Conservation (phyloP, 2,888 invertebrate genomes). For the Clitarchus hookeri region DNA sequence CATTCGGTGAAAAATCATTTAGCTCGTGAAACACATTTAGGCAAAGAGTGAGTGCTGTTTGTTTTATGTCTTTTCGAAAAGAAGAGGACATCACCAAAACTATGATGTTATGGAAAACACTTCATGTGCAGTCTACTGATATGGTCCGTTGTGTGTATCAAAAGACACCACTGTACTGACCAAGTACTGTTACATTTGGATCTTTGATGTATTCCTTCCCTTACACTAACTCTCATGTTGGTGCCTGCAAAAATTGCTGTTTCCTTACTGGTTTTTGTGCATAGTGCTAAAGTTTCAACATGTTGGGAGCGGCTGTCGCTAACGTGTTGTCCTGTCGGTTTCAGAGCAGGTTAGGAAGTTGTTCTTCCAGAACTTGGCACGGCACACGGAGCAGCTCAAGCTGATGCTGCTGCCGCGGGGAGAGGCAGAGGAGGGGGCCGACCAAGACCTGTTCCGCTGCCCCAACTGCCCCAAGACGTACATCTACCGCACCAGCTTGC, state of each 20-base stretch:
- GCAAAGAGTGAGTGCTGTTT: no score
- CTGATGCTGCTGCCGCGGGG: neutral
- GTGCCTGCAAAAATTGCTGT: neutral
- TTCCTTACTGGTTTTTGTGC: neutral
- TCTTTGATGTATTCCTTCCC: no score
- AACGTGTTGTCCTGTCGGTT: neutral
- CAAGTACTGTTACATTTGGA: no score
- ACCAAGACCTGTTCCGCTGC: conserved; percentile 29
- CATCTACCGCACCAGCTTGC: conserved; percentile 38
- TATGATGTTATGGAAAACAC: no score
- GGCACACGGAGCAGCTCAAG: neutral
- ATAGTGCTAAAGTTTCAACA: neutral
- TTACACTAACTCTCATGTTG: no score
- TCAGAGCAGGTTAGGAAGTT: neutral
- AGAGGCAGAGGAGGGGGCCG: neutral
- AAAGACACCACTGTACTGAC: no score
- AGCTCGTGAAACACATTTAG: no score
- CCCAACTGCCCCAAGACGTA: conserved; percentile 34
- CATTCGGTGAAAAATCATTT: no score
- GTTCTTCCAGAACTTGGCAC: neutral
- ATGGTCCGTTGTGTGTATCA: no score
- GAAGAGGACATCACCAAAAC: no score
- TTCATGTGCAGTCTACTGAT: no score
- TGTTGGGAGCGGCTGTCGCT: neutral
- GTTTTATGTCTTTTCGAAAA: no score